phyloP scores from a whole-genome alignment of 1,140 invertebrate genomes.

The Wasmannia auropunctata region DNA sequence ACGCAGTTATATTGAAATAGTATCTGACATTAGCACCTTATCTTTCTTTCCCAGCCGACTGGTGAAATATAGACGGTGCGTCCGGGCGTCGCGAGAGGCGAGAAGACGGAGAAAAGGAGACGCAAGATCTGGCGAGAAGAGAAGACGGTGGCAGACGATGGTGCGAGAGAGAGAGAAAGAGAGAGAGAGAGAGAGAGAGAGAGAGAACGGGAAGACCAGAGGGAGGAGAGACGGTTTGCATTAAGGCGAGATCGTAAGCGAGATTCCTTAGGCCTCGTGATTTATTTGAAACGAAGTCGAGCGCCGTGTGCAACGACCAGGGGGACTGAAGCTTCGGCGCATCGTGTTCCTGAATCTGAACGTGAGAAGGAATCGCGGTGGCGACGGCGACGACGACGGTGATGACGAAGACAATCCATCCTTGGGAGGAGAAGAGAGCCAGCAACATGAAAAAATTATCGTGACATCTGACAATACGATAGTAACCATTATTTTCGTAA shows the following conservation, averaged over 20 bases:
- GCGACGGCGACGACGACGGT: neutral
- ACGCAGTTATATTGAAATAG: slow-evolving; percentile 75
- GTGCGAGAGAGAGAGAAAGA: neutral
- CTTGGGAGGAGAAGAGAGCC: slow-evolving; percentile 31
- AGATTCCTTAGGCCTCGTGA: slow-evolving; percentile 71
- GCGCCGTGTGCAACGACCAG: slow-evolving; percentile 51
- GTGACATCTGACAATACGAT: slow-evolving; percentile 58
- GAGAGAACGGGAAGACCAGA: neutral
- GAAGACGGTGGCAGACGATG: slow-evolving; percentile 29
- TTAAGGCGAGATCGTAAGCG: slow-evolving; percentile 64
- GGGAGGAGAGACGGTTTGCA: slow-evolving; percentile 64
- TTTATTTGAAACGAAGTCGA: slow-evolving; percentile 66
- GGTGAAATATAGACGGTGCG: slow-evolving; percentile 69
- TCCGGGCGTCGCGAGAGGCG: slow-evolving; percentile 38
- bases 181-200: neutral
- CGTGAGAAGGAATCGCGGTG: slow-evolving; percentile 47
- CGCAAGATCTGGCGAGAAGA: neutral
- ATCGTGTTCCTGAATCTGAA: slow-evolving; percentile 39
- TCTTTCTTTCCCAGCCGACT: slow-evolving; percentile 73
- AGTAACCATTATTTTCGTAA: slow-evolving; percentile 65
- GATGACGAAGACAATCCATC: slow-evolving; percentile 58
- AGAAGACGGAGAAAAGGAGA: slow-evolving; percentile 16
- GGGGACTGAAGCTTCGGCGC: slow-evolving; percentile 45
- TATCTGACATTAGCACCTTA: slow-evolving; percentile 79
- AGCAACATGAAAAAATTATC: slow-evolving; percentile 65